Percentiles rank a stretch among this genome's conserved stretches.
These are phyloP conservation scores for Glandiceps talaboti DNA, from an alignment of 53 echinoderm and acorn worm genomes.

Conservation along the genomic window DNA sequence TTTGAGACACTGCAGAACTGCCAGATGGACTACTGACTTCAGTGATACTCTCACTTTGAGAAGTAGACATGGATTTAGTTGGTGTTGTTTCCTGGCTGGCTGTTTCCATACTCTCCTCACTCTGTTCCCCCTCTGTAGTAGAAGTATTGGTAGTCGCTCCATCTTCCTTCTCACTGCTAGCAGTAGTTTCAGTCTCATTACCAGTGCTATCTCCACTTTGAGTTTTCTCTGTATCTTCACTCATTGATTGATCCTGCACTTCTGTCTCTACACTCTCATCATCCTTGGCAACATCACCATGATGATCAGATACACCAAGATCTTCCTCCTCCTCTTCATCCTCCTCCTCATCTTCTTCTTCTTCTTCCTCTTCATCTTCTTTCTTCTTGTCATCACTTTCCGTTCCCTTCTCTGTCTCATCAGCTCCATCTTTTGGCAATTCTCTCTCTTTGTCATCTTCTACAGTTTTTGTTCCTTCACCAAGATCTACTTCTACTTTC, in stretches of 20 bases:
- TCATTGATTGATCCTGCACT: neutral
- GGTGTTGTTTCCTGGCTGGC: neutral
- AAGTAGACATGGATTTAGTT: neutral
- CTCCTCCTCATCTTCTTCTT: slow-evolving; percentile 1
- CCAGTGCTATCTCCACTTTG: slow-evolving; percentile 1
- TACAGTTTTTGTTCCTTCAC: too few species aligned
- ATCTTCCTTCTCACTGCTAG: slow-evolving; percentile 5
- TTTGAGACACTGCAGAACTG: neutral
- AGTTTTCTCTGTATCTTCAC: neutral
- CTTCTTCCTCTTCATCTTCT: neutral
- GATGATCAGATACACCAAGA: neutral
- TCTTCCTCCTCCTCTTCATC: neutral
- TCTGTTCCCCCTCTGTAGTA: neutral
- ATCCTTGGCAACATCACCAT: neutral
- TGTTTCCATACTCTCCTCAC: neutral
- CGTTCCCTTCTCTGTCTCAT: neutral
- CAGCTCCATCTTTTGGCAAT: neutral
- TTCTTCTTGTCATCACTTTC: too few species aligned
- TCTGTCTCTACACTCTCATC: neutral
- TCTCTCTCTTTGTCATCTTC: too few species aligned
- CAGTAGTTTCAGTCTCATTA: neutral
- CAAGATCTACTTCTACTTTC: too few species aligned
- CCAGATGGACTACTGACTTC: neutral
- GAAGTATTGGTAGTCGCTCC: neutral
- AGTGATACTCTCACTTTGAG: neutral